Conservation (phyloP, 1,140 invertebrate species). For the Drosophila pectinifera region DNA sequence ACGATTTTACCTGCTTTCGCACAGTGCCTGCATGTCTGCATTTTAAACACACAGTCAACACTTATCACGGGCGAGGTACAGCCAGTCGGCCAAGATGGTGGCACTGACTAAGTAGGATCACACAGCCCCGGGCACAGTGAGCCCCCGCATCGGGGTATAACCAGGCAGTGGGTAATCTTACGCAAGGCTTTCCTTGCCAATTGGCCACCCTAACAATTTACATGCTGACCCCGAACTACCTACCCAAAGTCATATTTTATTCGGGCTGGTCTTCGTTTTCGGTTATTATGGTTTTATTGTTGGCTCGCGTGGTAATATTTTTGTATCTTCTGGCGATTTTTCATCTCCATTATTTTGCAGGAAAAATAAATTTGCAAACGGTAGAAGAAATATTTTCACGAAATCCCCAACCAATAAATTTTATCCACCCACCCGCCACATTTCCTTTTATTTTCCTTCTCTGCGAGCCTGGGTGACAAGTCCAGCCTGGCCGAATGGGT, state of each 20-base stretch:
- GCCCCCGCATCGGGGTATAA: conserved; percentile 3
- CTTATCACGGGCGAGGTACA: conserved; percentile 44
- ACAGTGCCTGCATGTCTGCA: conserved; percentile 61
- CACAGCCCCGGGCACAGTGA: neutral
- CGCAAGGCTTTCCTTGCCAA: conserved; percentile 40
- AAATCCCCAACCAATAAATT: conserved; percentile 80
- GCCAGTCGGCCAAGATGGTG: conserved; percentile 47
- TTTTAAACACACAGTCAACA: conserved; percentile 74
- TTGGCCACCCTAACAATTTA: conserved; percentile 57
- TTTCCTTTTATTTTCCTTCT: conserved; percentile 30
- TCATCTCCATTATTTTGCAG: conserved; percentile 79
- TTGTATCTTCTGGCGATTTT: conserved; percentile 67
- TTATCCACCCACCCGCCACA: conserved; percentile 28
- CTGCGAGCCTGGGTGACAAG: conserved; percentile 63
- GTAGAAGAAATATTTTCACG: conserved; percentile 74
- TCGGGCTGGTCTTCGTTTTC: conserved; percentile 37
- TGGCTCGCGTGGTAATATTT: conserved; percentile 29
- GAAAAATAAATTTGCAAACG: conserved; percentile 81
- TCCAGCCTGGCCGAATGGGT: conserved; percentile 56
- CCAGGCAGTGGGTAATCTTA: neutral
- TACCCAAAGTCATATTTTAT: conserved; percentile 63
- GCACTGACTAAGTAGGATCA: conserved; percentile 41
- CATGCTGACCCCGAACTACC: conserved; percentile 40
- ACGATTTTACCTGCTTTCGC: conserved; percentile 69
- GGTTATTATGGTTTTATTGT: conserved; percentile 46